Conservation (phyloP, 2,113 vertebrate genomes). For the Thryonomys swinderianus region DNA sequence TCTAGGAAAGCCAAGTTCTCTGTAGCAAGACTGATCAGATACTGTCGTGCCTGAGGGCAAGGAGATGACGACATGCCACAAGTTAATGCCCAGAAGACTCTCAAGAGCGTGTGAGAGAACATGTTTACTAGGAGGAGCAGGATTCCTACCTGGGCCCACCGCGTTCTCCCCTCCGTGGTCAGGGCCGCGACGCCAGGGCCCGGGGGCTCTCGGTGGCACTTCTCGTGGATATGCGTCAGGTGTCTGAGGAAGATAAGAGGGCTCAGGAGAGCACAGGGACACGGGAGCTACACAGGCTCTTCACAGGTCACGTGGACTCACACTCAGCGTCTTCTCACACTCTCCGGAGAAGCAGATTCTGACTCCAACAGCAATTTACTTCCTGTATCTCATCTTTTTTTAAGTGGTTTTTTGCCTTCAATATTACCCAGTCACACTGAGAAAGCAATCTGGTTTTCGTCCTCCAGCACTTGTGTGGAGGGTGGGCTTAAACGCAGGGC, state of each 20-base stretch:
- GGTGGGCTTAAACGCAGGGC: background rate
- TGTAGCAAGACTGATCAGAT: constrained; percentile 94
- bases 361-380: constrained; percentile 9
- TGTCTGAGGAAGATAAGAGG: constrained; percentile 88
- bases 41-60: constrained; percentile 89
- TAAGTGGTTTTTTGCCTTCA: background rate
- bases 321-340: constrained; percentile 5
- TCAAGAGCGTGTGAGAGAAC: constrained; percentile 18
- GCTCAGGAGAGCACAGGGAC: constrained; percentile 47
- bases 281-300: background rate
- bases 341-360: constrained; percentile 15
- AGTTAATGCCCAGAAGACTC: constrained; percentile 11
- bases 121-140: constrained; percentile 5
- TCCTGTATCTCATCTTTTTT: background rate
- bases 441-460: background rate
- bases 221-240: constrained; percentile 89
- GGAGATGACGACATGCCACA: background rate
- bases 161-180: constrained; percentile 93
- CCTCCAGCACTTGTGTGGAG: background rate
- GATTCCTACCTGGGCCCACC: constrained; percentile 93
- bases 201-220: constrained; percentile 88
- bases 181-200: constrained; percentile 92
- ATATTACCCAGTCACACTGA: background rate
- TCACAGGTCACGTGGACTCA: background rate
- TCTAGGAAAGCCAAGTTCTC: constrained; percentile 92